These are phyloP conservation scores for Aphis craccivora DNA, from an alignment of 1,140 invertebrate species.

Conservation along the genomic window DNA sequence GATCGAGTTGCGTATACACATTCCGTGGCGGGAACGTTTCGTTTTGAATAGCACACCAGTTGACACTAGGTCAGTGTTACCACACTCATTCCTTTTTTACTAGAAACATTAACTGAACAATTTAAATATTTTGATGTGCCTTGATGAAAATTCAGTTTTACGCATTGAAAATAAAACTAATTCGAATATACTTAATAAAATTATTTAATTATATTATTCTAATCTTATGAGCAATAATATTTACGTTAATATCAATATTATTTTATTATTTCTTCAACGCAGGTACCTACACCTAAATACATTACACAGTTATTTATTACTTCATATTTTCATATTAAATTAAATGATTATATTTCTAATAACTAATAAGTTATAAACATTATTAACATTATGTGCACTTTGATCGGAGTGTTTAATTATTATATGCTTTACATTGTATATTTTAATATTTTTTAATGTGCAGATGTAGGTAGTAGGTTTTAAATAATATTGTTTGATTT, in stretches of 20 bases:
- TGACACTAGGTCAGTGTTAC: conserved; percentile 1
- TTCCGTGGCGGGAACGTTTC: background rate
- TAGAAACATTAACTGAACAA: background rate
- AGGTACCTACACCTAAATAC: no score
- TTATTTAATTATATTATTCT: background rate
- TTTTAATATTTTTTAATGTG: background rate
- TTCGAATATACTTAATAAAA: background rate
- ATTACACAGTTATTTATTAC: background rate
- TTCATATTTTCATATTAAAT: background rate
- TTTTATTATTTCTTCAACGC: background rate
- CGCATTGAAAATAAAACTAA: background rate
- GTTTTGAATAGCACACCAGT: background rate
- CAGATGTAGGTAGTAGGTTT: background rate
- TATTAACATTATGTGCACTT: background rate
- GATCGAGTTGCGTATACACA: background rate
- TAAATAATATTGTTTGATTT: background rate
- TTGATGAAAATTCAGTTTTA: background rate
- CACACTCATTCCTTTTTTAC: background rate
- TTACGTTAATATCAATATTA: background rate
- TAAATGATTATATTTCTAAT: background rate
- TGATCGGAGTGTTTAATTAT: background rate
- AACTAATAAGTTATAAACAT: background rate
- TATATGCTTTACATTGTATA: background rate
- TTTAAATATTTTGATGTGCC: no score
- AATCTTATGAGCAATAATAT: background rate